These are phyloP conservation scores for Noctua comes DNA, from an alignment of 2,888 invertebrate species.

Conservation along the genomic window DNA sequence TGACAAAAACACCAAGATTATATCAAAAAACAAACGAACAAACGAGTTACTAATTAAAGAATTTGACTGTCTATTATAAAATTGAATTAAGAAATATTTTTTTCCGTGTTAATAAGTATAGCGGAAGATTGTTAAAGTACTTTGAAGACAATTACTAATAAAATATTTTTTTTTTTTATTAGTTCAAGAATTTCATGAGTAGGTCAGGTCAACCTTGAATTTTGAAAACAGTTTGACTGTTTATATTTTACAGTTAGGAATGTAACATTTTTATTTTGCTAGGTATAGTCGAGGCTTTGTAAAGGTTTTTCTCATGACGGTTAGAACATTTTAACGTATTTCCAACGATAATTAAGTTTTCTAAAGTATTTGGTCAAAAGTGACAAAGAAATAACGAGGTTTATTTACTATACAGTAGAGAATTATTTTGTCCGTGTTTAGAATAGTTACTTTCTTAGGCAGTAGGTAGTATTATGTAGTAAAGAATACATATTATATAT, in stretches of 20 bases:
- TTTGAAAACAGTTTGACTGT: not conserved
- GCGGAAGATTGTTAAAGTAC: not conserved
- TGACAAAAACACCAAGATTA: not conserved
- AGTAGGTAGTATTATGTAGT: not conserved
- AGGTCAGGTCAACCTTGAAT: not conserved
- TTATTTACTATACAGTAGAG: too few relatives aligned
- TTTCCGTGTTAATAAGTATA: not conserved
- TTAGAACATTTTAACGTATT: not conserved
- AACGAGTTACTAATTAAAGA: too few relatives aligned
- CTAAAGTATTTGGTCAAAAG: not conserved
- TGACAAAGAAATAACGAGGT: not conserved
- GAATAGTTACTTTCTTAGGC: not conserved
- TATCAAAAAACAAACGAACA: not conserved
- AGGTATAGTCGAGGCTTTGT: not conserved
- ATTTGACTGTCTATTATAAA: not conserved
- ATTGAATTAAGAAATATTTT: not conserved
- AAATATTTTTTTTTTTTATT: conserved; percentile 3
- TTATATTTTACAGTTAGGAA: not conserved
- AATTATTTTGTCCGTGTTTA: not conserved
- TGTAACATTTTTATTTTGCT: not conserved
- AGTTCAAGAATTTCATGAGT: not conserved
- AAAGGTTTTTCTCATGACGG: not conserved
- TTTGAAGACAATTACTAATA: conserved; percentile 7
- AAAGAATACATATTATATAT: not conserved
- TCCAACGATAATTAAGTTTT: not conserved